A percentile compares a stretch with the other conserved stretches of the same genome.
phyloP scores from a whole-genome alignment of 2,797 vertebrate genomes.

The Oreortyx pictus region DNA sequence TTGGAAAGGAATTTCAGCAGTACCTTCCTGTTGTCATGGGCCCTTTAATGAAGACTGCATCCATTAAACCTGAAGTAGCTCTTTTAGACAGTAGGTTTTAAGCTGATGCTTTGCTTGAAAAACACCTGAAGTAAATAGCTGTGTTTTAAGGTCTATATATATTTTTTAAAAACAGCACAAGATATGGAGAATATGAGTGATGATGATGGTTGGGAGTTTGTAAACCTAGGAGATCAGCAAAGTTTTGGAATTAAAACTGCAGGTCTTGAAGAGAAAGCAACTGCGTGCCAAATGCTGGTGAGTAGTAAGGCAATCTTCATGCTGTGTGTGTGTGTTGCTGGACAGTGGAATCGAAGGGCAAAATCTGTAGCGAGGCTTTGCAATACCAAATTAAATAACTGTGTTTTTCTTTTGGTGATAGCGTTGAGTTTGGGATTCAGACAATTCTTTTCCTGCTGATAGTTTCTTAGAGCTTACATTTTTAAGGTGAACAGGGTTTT shows the following conservation, averaged over 20 bases:
- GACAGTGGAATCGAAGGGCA: not conserved
- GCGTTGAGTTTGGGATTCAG: not conserved
- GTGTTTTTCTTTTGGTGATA: not conserved
- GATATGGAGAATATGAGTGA: constrained; percentile 99
- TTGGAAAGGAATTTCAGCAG: constrained; percentile 98
- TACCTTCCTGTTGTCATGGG: constrained; percentile 99
- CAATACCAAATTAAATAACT: not conserved
- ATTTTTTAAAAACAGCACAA: constrained; percentile 83
- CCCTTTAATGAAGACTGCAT: constrained; percentile 97
- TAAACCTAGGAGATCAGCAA: constrained; percentile 97
- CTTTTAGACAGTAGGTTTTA: constrained; percentile 94
- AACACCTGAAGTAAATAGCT: not conserved
- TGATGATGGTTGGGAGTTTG: constrained; percentile 99
- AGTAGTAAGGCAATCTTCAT: constrained; percentile 36
- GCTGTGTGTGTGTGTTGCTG: rapidly evolving
- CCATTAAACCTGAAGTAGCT: constrained; percentile 98
- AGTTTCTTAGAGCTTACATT: not conserved
- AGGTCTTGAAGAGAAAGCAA: constrained; percentile 98
- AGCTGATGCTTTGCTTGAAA: not conserved
- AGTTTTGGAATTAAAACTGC: constrained; percentile 99
- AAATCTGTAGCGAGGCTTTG: not conserved
- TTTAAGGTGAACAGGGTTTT: not conserved
- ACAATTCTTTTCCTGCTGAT: rapidly evolving
- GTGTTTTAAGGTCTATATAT: not conserved
- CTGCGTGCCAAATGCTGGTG: constrained; percentile 99